Evolutionary conservation across 2,797 vertebrate species (phyloP).

Genomic region (Coendou prehensilis): DNA sequence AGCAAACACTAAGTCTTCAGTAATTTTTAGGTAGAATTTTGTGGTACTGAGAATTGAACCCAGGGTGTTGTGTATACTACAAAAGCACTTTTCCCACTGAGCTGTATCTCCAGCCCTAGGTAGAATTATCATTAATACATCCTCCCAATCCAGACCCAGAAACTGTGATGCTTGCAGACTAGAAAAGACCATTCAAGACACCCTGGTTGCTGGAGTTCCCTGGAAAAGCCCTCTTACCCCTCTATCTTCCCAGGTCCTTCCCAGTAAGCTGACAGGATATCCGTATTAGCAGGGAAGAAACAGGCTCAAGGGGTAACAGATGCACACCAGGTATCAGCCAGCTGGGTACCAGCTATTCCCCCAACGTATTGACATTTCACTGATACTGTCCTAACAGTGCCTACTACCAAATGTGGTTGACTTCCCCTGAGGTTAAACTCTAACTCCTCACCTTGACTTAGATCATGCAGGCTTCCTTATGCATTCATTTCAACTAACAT

Average conservation of each 20-base stretch:
- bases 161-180: slow-evolving; percentile 37
- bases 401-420: neutral
- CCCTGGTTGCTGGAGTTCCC: neutral
- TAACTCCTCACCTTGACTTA: neutral
- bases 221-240: neutral
- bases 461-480: neutral
- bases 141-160: slow-evolving; percentile 10
- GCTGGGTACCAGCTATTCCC: neutral
- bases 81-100: neutral
- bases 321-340: neutral
- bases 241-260: neutral
- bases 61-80: neutral
- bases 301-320: neutral
- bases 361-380: neutral
- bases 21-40: slow-evolving; percentile 4
- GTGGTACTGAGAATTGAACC: neutral
- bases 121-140: neutral
- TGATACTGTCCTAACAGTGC: neutral
- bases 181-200: neutral
- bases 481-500: slow-evolving; percentile 36
- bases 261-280: neutral
- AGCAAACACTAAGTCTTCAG: slow-evolving; percentile 11
- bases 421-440: neutral
- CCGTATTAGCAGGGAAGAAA: slow-evolving; percentile 10
- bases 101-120: neutral